Percentiles rank a stretch among this genome's conserved stretches.
Evolutionary conservation across 2,113 vertebrate species (phyloP).

Genomic region (Hyaena hyaena): DNA sequence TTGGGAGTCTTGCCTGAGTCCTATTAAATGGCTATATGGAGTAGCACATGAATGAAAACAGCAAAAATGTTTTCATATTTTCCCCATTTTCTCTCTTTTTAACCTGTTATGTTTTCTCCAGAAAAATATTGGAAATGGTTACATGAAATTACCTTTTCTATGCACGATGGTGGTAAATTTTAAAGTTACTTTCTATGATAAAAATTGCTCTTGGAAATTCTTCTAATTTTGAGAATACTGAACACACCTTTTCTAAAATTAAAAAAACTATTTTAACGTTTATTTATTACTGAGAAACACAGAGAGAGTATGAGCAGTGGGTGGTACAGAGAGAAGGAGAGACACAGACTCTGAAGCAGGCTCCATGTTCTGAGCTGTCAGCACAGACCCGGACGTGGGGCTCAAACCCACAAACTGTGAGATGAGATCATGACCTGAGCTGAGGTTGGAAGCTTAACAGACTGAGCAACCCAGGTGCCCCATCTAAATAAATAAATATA

Average conservation of each 20-base stretch:
- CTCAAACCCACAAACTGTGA: no score
- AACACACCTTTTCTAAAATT: neutral
- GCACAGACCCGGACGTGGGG: no score
- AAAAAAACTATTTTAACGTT: no score
- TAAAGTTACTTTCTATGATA: neutral
- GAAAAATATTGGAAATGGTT: neutral
- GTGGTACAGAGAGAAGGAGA: no score
- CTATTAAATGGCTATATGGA: neutral
- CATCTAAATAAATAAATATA: neutral
- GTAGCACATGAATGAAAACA: neutral
- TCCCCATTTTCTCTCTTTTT: neutral
- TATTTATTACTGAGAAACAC: no score
- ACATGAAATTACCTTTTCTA: neutral
- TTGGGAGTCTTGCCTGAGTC: neutral
- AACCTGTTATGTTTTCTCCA: neutral
- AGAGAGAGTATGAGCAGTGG: no score
- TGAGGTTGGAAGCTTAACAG: no score
- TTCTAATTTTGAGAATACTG: neutral
- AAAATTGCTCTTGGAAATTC: neutral
- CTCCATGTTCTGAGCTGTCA: no score
- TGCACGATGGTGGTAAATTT: neutral
- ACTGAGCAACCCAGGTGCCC: no score
- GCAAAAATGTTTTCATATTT: neutral
- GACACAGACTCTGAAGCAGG: no score
- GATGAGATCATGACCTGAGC: no score